Evolutionary conservation across 2,113 vertebrate genomes (phyloP), one percentile per base, ranked within the genome.

Genomic region (Notarius quadriscutis): DNA sequence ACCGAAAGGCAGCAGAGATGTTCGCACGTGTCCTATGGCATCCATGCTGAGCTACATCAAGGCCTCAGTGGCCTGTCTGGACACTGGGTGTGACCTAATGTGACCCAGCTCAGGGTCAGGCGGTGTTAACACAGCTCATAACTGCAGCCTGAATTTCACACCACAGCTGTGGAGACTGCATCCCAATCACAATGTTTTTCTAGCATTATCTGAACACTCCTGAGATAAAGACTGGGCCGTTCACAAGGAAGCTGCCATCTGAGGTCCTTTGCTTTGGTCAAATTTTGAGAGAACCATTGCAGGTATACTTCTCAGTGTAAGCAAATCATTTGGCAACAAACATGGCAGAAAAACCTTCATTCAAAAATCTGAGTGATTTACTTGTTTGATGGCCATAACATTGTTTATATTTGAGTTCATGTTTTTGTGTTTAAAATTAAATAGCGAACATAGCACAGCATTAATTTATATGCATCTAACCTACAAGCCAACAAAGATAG

Each of bases 21-120:
- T 85, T 87, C 83, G 58, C 77, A 87, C 17, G 65, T 78, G 62
- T 78, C 58, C 83, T 53, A 62, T 22, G 25, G 50, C 60, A 53
- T 53, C 83, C 85, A 53, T 80, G 77, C 79, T 87, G 74, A 83
- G 83, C 57, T 80, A 89, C 88, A 89, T 91, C 85, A 89, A 83
- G 60, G 74, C 60, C 82, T 83, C 65, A 53, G 41, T 74, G 65
- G 60, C 88, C 75, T 69, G 57, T 87, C 85, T 69, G 79, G 87
- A 87, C 87, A 53, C 75, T 55, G 30, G 10, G 53, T 84, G 85
- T 88, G 84, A 78, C 60, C 81, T 86, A 55, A 79, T 30, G 1
- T 83, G 27, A 57, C 83, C 74, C 81, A 65, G 74, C 88, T 81
- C 25, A 41, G 62, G 81, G 87, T 74, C 83, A 89, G 84, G 86